phyloP scores from a whole-genome alignment of 2,113 vertebrate species.

The Eudyptes chrysolophus region DNA sequence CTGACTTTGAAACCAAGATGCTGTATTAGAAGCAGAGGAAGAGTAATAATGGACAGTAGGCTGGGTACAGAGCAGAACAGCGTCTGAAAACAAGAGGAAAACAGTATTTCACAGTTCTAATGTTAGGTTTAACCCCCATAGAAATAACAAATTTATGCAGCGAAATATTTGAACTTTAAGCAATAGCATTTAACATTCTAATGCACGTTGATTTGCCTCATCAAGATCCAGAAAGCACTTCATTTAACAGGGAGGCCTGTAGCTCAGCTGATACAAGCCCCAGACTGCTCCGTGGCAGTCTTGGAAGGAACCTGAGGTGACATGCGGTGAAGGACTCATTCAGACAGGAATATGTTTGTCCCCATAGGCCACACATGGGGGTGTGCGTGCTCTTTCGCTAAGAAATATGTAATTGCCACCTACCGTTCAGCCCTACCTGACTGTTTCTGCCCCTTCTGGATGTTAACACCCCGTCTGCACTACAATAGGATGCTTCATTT shows the following conservation, averaged over 20 bases:
- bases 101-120: not conserved
- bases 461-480: not conserved
- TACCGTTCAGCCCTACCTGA: not conserved
- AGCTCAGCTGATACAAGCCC: not conserved
- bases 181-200: not conserved
- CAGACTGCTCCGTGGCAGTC: not conserved
- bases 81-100: not conserved
- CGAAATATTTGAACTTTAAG: not conserved
- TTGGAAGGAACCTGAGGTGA: not conserved
- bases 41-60: not conserved
- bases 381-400: not conserved
- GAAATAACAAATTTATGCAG: not conserved
- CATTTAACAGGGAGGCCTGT: not conserved
- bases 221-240: not conserved
- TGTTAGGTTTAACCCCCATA: not conserved
- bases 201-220: not conserved
- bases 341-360: not conserved
- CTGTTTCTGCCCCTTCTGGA: not conserved
- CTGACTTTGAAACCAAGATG: not conserved
- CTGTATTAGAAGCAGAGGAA: not conserved
- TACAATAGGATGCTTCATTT: not conserved
- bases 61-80: not conserved
- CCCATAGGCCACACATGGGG: not conserved
- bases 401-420: not conserved
- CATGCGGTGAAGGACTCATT: not conserved